Conservation (phyloP, 2,797 vertebrate genomes). For the Semaprochilodus insignis region DNA sequence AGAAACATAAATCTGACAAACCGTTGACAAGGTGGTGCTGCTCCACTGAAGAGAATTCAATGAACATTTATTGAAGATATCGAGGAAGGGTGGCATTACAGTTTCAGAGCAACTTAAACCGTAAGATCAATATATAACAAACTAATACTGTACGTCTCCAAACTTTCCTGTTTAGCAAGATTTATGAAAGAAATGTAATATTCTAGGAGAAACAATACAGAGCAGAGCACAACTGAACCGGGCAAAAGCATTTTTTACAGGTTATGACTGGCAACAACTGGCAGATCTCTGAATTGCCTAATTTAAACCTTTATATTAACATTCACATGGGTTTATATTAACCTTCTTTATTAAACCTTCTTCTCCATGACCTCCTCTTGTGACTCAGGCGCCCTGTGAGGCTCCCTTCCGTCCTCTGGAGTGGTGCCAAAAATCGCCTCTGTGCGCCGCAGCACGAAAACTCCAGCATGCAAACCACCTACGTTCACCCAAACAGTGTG, state of each 20-base stretch:
- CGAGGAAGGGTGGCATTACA: not conserved
- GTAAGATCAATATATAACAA: not conserved
- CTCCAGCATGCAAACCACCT: slow-evolving; percentile 93
- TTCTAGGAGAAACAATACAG: not conserved
- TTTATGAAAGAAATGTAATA: not conserved
- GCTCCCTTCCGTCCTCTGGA: slow-evolving; percentile 71
- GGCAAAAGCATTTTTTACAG: not conserved
- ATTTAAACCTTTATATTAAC: too few relatives aligned
- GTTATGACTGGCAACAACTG: not conserved
- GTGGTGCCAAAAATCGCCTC: slow-evolving; percentile 71
- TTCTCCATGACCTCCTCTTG: slow-evolving; percentile 53
- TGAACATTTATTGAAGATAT: slow-evolving; percentile 10
- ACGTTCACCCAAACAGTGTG: slow-evolving; percentile 97
- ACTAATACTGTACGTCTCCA: not conserved
- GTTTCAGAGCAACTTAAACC: not conserved
- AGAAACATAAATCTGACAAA: not conserved
- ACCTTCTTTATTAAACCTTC: slow-evolving; percentile 5
- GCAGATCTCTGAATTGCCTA: not conserved
- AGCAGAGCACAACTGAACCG: not conserved
- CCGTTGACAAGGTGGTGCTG: not conserved
- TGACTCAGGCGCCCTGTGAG: slow-evolving; percentile 47
- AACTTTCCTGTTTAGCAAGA: not conserved
- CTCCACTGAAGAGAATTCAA: not conserved
- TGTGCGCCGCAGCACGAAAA: slow-evolving; percentile 91
- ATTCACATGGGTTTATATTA: too few relatives aligned